A percentile compares a stretch with the other conserved stretches of the same genome.
These are phyloP conservation scores for Oxygymnocypris stewartii DNA, from an alignment of 2,113 vertebrate genomes.

Conservation along the genomic window DNA sequence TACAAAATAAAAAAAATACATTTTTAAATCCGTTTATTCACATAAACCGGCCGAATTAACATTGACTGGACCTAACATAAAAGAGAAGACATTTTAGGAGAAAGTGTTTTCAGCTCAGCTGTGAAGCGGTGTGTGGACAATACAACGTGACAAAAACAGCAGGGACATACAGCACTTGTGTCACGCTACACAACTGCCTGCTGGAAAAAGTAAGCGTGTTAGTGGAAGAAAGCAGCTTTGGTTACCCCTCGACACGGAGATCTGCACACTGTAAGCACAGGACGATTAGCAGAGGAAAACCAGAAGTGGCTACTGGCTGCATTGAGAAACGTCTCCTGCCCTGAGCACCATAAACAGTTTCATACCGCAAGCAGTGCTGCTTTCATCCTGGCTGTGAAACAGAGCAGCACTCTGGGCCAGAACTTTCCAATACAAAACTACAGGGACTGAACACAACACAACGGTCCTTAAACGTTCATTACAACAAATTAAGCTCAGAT, in stretches of 20 bases:
- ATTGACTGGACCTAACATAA: not conserved
- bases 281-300: constrained; percentile 34
- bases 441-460: constrained; percentile 33
- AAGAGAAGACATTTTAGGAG: not conserved
- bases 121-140: not conserved
- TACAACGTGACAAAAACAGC: not conserved
- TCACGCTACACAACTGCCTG: not conserved
- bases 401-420: not conserved
- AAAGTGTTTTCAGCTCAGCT: not conserved
- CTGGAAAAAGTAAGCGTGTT: not conserved
- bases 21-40: not conserved
- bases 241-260: not conserved
- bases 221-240: not conserved
- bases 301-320: constrained; percentile 19
- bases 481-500: too few relatives aligned
- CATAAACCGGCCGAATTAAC: not conserved
- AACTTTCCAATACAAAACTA: constrained; percentile 46
- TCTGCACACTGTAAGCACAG: constrained; percentile 12
- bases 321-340: constrained; percentile 23
- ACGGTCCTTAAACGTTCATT: not conserved
- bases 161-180: not conserved
- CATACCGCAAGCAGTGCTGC: not conserved
- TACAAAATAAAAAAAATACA: not conserved
- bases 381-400: constrained; percentile 27
- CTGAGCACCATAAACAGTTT: constrained; percentile 40